These are phyloP conservation scores for Calameuta idolon DNA, from an alignment of 2,888 invertebrate genomes.

Conservation along the genomic window DNA sequence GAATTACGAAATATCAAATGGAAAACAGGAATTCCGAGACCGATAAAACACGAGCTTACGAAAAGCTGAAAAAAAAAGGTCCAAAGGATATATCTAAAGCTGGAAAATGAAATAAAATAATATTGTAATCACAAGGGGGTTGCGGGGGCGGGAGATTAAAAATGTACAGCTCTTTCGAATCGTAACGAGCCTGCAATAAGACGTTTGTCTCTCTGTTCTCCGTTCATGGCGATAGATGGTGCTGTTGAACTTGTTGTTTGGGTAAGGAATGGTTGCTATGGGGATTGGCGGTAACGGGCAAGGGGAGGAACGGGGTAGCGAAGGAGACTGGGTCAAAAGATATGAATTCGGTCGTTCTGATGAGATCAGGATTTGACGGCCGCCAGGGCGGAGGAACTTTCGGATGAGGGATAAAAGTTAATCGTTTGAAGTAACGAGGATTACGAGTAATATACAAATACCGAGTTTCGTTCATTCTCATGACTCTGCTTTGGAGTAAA, in stretches of 20 bases:
- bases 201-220: neutral
- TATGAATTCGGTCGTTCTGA: neutral
- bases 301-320: neutral
- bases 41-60: neutral
- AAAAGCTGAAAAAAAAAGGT: neutral
- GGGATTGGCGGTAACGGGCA: neutral
- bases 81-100: neutral
- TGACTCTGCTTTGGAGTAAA: conserved; percentile 68
- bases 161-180: neutral
- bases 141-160: neutral
- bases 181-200: neutral
- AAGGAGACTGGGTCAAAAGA: neutral
- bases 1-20: neutral
- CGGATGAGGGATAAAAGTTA: conserved; percentile 47
- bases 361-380: neutral
- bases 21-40: neutral
- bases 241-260: neutral
- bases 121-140: neutral
- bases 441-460: conserved; percentile 68
- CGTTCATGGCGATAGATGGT: neutral
- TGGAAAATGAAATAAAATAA: neutral
- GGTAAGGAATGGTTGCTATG: neutral
- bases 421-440: conserved; percentile 66
- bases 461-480: conserved; percentile 67
- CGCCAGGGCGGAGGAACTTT: neutral